Conservation (phyloP, 2,113 vertebrate genomes). For the Oceanites oceanicus region DNA sequence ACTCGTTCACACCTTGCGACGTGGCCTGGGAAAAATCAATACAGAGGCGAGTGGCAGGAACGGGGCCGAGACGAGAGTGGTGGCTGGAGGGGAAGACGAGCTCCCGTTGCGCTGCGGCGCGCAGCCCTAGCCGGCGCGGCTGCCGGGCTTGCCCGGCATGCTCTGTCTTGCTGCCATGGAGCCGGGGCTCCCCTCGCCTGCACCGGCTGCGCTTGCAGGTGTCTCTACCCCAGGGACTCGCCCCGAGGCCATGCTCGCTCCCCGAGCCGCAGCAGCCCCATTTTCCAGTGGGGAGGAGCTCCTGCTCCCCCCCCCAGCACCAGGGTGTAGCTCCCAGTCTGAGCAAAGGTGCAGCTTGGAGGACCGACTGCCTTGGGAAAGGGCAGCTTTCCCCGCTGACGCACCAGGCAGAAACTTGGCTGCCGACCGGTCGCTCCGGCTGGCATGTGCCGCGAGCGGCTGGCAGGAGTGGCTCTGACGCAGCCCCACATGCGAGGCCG, state of each 20-base stretch:
- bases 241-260: accelerated
- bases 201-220: not conserved
- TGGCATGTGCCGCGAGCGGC: not conserved
- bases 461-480: not conserved
- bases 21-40: not conserved
- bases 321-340: not conserved
- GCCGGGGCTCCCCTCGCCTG: accelerated
- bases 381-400: not conserved
- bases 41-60: accelerated
- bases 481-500: not conserved
- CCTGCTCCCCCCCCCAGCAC: not conserved
- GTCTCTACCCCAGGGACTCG: not conserved
- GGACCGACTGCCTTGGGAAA: not conserved
- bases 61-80: accelerated
- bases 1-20: not conserved
- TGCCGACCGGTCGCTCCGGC: not conserved
- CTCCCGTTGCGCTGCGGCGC: not conserved
- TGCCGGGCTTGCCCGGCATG: not conserved
- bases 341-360: not conserved
- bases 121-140: not conserved
- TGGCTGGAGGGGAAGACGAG: not conserved
- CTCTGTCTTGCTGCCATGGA: not conserved
- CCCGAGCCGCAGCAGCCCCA: not conserved
- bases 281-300: not conserved
- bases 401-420: not conserved